Conservation (phyloP, 2,797 vertebrate genomes). For the Lacerta viridis region DNA sequence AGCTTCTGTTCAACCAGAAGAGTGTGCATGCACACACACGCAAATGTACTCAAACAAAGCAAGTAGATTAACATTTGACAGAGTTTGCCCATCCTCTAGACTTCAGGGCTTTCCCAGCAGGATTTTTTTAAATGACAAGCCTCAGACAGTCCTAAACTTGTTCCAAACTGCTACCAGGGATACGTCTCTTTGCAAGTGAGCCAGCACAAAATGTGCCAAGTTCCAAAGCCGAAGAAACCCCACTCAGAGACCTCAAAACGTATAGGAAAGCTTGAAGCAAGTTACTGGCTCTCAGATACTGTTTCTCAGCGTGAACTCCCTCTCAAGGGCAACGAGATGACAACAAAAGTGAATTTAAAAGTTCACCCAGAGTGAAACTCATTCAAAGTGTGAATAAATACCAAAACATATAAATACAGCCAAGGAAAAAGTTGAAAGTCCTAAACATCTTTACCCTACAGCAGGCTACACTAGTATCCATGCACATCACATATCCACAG, state of each 20-base stretch:
- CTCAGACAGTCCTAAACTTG: conserved; percentile 18
- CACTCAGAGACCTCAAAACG: conserved; percentile 4
- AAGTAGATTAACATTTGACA: conserved; percentile 12
- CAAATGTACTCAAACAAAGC: conserved; percentile 20
- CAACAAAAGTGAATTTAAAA: neutral
- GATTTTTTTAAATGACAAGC: conserved; percentile 23
- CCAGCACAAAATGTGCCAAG: conserved; percentile 22
- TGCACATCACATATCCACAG: neutral
- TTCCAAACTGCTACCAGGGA: conserved; percentile 22
- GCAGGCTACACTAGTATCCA: neutral
- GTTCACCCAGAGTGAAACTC: neutral
- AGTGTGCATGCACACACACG: fast-evolving
- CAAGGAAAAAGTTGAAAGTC: neutral
- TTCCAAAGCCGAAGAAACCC: conserved; percentile 14
- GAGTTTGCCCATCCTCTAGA: neutral
- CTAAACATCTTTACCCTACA: neutral
- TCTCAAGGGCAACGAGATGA: neutral
- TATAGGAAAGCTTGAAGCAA: neutral
- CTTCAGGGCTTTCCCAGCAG: conserved; percentile 14
- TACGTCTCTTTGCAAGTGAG: neutral
- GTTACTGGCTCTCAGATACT: conserved; percentile 1
- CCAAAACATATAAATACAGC: neutral
- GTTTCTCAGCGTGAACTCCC: conserved; percentile 7
- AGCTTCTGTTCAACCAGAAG: neutral
- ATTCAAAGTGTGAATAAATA: neutral